These are phyloP conservation scores for Strix aluco DNA, from an alignment of 2,113 vertebrate species.

Conservation along the genomic window DNA sequence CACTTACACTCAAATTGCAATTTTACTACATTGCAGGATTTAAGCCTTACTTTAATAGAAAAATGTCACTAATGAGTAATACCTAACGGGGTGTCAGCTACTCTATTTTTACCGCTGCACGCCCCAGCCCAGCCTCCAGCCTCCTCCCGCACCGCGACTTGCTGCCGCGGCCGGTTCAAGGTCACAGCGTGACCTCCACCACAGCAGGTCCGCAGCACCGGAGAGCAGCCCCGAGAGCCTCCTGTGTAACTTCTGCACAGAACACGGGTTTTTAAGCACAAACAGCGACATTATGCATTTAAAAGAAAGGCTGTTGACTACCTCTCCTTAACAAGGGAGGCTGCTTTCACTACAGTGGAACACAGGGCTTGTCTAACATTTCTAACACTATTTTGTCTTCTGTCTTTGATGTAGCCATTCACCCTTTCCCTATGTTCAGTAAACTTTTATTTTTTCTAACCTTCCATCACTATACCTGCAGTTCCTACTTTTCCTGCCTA, in stretches of 20 bases:
- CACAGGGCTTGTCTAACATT: not conserved
- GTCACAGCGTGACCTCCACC: not conserved
- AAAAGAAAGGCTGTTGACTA: fast-evolving
- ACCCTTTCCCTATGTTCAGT: not conserved
- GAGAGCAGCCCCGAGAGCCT: not conserved
- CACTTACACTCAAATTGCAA: fast-evolving
- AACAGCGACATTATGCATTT: fast-evolving
- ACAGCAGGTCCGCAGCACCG: not conserved
- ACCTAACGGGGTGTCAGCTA: fast-evolving
- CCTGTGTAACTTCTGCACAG: not conserved
- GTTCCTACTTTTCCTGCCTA: not conserved
- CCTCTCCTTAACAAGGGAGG: too few relatives aligned
- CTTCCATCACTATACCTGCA: not conserved
- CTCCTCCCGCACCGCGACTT: too few relatives aligned
- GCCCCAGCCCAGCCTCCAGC: not conserved
- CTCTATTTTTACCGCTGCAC: not conserved
- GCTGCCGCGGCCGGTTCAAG: not conserved
- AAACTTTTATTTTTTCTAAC: not conserved
- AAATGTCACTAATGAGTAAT: not conserved
- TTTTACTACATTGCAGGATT: not conserved
- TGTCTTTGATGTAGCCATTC: too few relatives aligned
- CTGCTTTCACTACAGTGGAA: fast-evolving
- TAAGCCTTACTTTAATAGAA: not conserved
- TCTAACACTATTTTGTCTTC: not conserved
- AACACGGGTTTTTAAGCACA: fast-evolving